phyloP scores from a whole-genome alignment of 2,888 invertebrate species.

The Athripsodes cinereus region DNA sequence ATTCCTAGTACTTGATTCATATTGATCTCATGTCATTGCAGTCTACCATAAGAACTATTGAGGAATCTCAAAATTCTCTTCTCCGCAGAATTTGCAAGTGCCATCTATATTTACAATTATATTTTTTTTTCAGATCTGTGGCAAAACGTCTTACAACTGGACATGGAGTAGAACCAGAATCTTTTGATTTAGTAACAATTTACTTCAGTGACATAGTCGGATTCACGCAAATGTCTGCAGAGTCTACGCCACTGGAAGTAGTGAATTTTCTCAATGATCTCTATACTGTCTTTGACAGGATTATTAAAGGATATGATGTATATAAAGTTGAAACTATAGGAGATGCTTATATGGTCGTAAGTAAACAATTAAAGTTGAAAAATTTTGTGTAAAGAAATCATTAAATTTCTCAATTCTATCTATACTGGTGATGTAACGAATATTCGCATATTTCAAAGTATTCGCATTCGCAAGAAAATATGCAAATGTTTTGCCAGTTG shows the following conservation, averaged over 20 bases:
- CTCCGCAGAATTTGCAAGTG: not conserved
- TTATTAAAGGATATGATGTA: constrained; percentile 95
- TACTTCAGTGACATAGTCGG: constrained; percentile 98
- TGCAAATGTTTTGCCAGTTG: too few species aligned
- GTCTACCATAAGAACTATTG: too few species aligned
- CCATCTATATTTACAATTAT: not conserved
- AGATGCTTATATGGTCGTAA: constrained; percentile 64
- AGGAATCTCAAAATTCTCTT: too few species aligned
- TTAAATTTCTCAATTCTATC: too few species aligned
- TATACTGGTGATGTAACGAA: too few species aligned
- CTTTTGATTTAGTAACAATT: constrained; percentile 89
- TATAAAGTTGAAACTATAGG: constrained; percentile 97
- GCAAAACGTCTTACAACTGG: constrained; percentile 83
- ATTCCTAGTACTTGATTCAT: too few species aligned
- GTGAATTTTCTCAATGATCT: constrained; percentile 97
- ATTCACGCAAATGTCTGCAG: constrained; percentile 92
- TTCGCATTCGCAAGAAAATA: too few species aligned
- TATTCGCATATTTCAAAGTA: too few species aligned
- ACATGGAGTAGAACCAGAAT: constrained; percentile 87
- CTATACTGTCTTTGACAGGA: constrained; percentile 94
- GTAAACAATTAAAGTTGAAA: too few species aligned
- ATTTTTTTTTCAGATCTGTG: constrained; percentile 62
- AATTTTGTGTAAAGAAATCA: too few species aligned
- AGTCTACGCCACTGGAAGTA: constrained; percentile 88
- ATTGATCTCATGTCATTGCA: too few species aligned